Evolutionary conservation across 1,140 invertebrate species (phyloP).

Genomic region (Pseudomyrmex concolor): DNA sequence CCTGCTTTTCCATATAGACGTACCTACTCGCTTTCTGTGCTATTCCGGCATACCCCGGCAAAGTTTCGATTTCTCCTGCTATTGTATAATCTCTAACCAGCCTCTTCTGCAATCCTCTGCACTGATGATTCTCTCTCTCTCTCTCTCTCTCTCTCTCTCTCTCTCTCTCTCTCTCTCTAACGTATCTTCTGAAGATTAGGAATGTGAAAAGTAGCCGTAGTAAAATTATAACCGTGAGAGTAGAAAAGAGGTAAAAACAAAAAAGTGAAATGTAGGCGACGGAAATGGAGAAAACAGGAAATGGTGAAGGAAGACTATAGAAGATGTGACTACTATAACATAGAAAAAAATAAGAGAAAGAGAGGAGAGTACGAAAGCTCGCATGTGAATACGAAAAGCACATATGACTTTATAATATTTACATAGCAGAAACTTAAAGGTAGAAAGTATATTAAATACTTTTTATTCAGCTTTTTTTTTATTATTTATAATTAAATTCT

Average conservation of each 20-base stretch:
- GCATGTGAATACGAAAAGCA: too few relatives aligned
- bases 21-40: not conserved
- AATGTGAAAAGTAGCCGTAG: conserved; percentile 22
- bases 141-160: not conserved
- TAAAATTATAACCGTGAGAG: conserved; percentile 23
- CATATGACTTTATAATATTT: too few relatives aligned
- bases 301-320: not conserved
- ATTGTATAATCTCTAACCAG: conserved; percentile 14
- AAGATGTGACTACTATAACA: not conserved
- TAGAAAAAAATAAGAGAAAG: not conserved
- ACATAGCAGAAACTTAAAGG: not conserved
- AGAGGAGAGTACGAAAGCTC: too few relatives aligned
- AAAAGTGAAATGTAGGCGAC: not conserved
- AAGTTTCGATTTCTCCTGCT: conserved; percentile 51
- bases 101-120: not conserved
- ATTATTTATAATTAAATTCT: too few relatives aligned
- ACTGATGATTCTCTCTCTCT: not conserved
- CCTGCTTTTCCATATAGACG: conserved; percentile 55
- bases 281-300: conserved; percentile 16
- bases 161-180: too few relatives aligned
- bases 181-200: not conserved
- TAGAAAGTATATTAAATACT: too few relatives aligned
- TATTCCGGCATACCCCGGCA: not conserved
- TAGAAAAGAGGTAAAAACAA: not conserved
- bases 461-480: too few relatives aligned